Evolutionary conservation across 1,140 invertebrate species (phyloP), one percentile per base, ranked within the genome.

Genomic region (Drosophila sproati): DNA sequence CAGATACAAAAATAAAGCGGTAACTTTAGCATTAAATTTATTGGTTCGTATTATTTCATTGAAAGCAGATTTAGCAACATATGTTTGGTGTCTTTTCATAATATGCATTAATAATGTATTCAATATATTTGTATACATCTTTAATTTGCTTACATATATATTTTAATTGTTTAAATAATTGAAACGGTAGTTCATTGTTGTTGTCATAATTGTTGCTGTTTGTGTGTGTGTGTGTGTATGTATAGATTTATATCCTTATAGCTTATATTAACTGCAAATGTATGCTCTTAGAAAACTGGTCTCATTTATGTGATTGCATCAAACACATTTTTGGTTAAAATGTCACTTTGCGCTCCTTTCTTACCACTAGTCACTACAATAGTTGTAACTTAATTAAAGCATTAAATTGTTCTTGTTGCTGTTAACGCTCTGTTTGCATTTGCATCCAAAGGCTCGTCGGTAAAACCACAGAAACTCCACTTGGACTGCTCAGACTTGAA

Each of bases 381-480:
- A 72, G 52, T 67, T 70, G 70, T 88, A 75, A 75, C 48, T 81
- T 81, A 81, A 69, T 88, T 83, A 85, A 89, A 85, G 85, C 85
- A 85, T 88, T 85, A 56, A 83, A 81, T 88, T 88, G 70, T 80
- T 75, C 54, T 72, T 72, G 56, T 72, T 73, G 59, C 69, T 78
- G 57, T 56, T 57, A 56, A 64, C 37, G 41, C 51, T 43, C 52
- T 61, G 12, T 43, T 66, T 45, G 69, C 45, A 60, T 35, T 72
- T 7, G 68, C 55, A 66, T 77, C 71, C 47, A 62, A 51, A 47
- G 75, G 28, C 31, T 77, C 56, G 39, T 89, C 73, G 32, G 7
- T 60, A 75, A 96, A 96, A 70, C 95, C 96, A 78, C 94, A 95
- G 93, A 96, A 96, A 43, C 94, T 94, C 97, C 97, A 98, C 68